A percentile compares a stretch with the other conserved stretches of the same genome.
Conservation (phyloP, 2,797 vertebrate genomes). For the Nothura maculosa region DNA sequence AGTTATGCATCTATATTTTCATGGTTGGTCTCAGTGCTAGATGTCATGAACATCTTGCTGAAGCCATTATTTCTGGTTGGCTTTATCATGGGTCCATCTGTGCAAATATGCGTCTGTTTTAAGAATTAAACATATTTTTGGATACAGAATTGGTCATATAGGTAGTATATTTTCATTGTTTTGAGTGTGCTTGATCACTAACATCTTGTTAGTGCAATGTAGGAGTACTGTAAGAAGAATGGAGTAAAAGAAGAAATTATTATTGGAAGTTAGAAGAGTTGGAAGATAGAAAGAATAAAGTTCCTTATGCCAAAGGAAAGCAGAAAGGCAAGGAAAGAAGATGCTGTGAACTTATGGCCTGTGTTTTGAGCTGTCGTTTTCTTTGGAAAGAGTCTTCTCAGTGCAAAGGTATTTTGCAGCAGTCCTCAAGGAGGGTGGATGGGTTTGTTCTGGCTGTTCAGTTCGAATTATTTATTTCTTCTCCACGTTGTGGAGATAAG, state of each 20-base stretch:
- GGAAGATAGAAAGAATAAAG: neutral
- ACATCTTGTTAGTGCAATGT: neutral
- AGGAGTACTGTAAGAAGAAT: neutral
- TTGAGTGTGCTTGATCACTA: neutral
- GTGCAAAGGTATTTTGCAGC: accelerated
- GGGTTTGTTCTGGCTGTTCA: neutral
- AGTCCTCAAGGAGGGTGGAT: neutral
- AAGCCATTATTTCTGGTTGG: neutral
- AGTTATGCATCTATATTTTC: neutral
- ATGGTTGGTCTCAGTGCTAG: neutral
- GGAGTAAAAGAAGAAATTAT: neutral
- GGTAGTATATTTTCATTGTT: neutral
- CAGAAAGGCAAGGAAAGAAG: neutral
- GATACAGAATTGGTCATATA: neutral
- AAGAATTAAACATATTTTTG: neutral
- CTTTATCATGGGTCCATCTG: neutral
- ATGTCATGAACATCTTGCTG: neutral
- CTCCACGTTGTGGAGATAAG: neutral
- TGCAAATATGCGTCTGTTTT: neutral
- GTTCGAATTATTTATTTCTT: neutral
- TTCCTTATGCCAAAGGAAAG: neutral
- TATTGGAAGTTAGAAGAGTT: neutral
- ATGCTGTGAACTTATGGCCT: neutral
- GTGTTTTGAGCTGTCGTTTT: neutral
- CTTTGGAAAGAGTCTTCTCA: neutral